phyloP scores from a whole-genome alignment of 2,113 vertebrate genomes.

The Leiothrix lutea region DNA sequence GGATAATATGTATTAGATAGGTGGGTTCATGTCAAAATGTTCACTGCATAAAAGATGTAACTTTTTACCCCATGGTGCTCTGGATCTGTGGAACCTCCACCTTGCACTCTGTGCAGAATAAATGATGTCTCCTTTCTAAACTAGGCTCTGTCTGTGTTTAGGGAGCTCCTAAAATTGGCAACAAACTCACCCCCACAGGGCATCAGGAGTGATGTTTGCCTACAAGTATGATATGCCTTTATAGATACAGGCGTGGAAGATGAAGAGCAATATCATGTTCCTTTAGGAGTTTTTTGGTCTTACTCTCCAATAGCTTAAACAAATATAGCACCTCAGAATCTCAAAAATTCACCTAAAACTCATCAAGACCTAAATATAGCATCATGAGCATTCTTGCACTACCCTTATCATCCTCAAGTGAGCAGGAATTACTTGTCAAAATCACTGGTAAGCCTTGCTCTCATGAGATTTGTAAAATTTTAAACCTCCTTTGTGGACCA shows the following conservation, averaged over 20 bases:
- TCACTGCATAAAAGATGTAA: neutral
- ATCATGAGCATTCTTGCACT: neutral
- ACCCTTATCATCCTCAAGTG: neutral
- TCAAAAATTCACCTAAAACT: neutral
- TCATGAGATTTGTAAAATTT: conserved; percentile 39
- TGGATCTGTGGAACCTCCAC: neutral
- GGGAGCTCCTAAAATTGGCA: neutral
- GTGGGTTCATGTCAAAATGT: neutral
- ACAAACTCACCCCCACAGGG: neutral
- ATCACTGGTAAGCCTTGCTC: neutral
- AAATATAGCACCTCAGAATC: neutral
- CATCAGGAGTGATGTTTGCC: neutral
- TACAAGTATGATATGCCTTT: neutral
- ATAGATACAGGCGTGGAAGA: neutral
- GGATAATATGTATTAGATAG: neutral
- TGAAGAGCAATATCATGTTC: neutral
- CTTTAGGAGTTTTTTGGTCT: neutral
- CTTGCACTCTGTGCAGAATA: neutral
- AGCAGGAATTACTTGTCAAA: neutral
- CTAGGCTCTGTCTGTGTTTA: neutral
- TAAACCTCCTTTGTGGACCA: conserved; percentile 13
- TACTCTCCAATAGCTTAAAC: neutral
- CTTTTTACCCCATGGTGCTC: neutral
- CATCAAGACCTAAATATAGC: neutral
- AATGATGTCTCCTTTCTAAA: neutral